A percentile compares a stretch with the other conserved stretches of the same genome.
Conservation (phyloP, 2,888 invertebrate genomes). For the Tenthredo notha region DNA sequence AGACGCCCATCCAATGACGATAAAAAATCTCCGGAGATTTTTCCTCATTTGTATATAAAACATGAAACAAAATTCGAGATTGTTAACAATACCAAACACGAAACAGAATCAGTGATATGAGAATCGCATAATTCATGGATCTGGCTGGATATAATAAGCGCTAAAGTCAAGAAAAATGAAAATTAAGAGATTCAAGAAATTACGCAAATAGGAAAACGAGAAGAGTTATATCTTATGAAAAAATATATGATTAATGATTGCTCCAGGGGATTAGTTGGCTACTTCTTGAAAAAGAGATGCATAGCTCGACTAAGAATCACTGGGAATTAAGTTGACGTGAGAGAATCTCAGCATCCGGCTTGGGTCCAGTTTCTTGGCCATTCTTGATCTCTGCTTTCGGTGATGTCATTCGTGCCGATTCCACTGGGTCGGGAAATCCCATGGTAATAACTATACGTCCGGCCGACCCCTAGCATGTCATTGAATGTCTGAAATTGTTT, state of each 20-base stretch:
- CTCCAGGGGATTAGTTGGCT: background rate
- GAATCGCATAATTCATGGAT: background rate
- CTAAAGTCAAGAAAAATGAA: background rate
- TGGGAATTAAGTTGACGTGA: constrained; percentile 15
- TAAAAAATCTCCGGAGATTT: background rate
- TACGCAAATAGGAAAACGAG: background rate
- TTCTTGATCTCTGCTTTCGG: constrained; percentile 34
- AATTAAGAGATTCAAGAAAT: background rate
- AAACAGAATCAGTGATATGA: background rate
- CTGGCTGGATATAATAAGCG: background rate
- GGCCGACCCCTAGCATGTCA: constrained; percentile 10
- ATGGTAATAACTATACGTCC: background rate
- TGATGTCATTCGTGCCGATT: constrained; percentile 38
- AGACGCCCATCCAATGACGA: background rate
- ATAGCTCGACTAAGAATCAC: constrained; percentile 33
- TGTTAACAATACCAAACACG: background rate
- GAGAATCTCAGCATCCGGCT: constrained; percentile 38
- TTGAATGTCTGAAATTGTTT: background rate
- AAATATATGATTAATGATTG: background rate
- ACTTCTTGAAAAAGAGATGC: background rate
- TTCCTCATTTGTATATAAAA: background rate
- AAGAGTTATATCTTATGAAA: background rate
- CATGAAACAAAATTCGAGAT: background rate
- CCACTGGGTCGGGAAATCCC: constrained; percentile 44
- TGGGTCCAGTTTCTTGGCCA: constrained; percentile 47